A percentile compares a stretch with the other conserved stretches of the same genome.
phyloP scores from a whole-genome alignment of 2,113 vertebrate species.

The Tenrec ecaudatus region DNA sequence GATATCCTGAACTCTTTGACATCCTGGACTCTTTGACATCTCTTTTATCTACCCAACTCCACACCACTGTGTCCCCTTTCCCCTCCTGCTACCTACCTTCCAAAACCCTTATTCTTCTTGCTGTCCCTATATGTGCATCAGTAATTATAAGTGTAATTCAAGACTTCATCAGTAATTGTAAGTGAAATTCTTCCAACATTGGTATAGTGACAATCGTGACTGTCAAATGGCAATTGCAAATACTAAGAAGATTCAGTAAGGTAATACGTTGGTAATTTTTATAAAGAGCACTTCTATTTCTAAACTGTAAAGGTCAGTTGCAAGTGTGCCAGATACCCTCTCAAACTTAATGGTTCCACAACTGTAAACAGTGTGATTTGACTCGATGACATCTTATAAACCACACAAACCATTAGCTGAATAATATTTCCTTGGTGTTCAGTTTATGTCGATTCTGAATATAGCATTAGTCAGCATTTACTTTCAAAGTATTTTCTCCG shows the following conservation, averaged over 20 bases:
- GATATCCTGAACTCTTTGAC: too few species aligned
- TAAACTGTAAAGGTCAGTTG: not conserved
- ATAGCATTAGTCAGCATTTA: not conserved
- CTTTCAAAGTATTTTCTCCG: constrained; percentile 2
- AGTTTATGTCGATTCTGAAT: not conserved
- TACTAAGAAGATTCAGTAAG: not conserved
- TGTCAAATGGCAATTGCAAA: constrained; percentile 9
- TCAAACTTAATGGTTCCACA: not conserved
- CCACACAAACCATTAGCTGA: not conserved
- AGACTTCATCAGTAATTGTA: not conserved
- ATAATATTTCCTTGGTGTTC: not conserved
- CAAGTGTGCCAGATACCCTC: not conserved
- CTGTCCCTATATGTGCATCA: not conserved
- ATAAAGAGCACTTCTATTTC: not conserved
- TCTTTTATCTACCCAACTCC: too few species aligned
- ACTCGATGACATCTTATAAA: not conserved
- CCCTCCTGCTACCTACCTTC: too few species aligned
- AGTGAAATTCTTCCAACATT: not conserved
- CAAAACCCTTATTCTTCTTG: too few species aligned
- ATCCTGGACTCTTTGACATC: too few species aligned
- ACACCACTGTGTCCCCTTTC: too few species aligned
- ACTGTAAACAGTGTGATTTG: not conserved
- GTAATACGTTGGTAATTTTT: not conserved
- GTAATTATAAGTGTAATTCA: not conserved
- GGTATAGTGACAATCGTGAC: not conserved